These are phyloP conservation scores for Helicoverpa assulta DNA, from an alignment of 2,888 invertebrate genomes.

Conservation along the genomic window DNA sequence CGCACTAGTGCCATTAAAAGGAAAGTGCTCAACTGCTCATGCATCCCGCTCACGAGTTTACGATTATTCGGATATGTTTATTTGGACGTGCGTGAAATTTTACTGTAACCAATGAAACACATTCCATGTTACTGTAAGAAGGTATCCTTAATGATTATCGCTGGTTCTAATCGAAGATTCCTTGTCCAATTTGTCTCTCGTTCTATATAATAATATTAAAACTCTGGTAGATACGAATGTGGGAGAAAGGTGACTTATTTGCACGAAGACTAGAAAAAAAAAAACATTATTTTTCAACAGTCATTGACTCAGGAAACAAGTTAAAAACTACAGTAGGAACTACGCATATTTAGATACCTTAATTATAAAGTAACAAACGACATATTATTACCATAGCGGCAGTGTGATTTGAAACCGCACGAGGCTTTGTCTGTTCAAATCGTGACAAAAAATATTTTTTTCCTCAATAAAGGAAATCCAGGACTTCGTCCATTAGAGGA, in stretches of 20 bases:
- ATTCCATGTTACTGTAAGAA: background rate
- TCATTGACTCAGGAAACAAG: background rate
- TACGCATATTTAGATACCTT: too few relatives aligned
- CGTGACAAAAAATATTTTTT: too few relatives aligned
- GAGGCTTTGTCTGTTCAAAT: too few relatives aligned
- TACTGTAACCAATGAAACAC: slow-evolving; percentile 16
- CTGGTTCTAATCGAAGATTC: slow-evolving; percentile 9
- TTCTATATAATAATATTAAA: background rate
- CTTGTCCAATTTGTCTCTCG: background rate
- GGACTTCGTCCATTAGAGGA: too few relatives aligned
- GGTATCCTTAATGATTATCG: background rate
- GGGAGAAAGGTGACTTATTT: background rate
- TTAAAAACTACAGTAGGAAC: slow-evolving; percentile 1
- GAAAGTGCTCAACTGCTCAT: slow-evolving; percentile 43
- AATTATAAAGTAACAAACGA: too few relatives aligned
- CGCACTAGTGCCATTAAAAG: slow-evolving; percentile 51
- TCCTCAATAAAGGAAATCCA: too few relatives aligned
- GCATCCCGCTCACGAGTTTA: slow-evolving; percentile 49
- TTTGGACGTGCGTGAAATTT: slow-evolving; percentile 21
- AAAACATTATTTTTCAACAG: background rate
- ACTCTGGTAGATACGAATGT: background rate
- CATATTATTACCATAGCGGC: too few relatives aligned
- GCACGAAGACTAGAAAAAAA: background rate
- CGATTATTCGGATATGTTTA: slow-evolving; percentile 27
- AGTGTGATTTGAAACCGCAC: too few relatives aligned